Conservation (phyloP, 2,113 vertebrate genomes). For the Nycticorax nycticorax region DNA sequence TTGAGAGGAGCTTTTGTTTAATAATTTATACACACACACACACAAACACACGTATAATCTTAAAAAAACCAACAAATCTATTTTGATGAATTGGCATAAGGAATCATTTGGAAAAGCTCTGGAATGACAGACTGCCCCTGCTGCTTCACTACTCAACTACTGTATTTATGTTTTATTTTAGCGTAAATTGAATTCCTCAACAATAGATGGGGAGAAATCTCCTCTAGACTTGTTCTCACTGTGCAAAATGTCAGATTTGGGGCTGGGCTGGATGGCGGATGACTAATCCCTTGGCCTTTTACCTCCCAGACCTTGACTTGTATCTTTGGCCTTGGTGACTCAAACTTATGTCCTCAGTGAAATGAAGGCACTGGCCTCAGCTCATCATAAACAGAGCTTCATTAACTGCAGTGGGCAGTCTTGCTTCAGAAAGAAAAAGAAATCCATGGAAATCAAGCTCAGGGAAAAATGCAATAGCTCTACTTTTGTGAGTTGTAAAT, state of each 20-base stretch:
- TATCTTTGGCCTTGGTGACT: slow-evolving; percentile 75
- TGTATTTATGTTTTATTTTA: slow-evolving; percentile 15
- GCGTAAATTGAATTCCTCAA: background rate
- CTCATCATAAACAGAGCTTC: slow-evolving; percentile 3
- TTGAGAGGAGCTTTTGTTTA: slow-evolving; percentile 77
- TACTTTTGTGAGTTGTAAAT: background rate
- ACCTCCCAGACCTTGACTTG: slow-evolving; percentile 64
- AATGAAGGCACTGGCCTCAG: slow-evolving; percentile 31
- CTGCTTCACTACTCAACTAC: slow-evolving; percentile 14
- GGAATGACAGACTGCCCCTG: background rate
- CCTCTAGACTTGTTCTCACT: slow-evolving; percentile 48
- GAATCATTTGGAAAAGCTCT: background rate
- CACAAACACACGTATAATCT: slow-evolving; percentile 22
- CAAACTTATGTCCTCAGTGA: slow-evolving; percentile 29
- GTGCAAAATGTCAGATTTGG: slow-evolving; percentile 70
- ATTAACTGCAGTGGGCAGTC: background rate
- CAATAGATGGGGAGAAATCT: slow-evolving; percentile 25
- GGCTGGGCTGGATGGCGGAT: slow-evolving; percentile 59
- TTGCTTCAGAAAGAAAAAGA: background rate
- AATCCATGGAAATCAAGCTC: background rate
- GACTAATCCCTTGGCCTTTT: slow-evolving; percentile 71
- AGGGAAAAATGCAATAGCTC: background rate
- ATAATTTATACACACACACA: slow-evolving; percentile 71
- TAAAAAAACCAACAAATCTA: slow-evolving; percentile 38
- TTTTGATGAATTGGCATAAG: slow-evolving; percentile 35